These are phyloP conservation scores for Hemicentrotus pulcherrimus DNA, from an alignment of 35 echinoderm and acorn worm species.

Conservation along the genomic window DNA sequence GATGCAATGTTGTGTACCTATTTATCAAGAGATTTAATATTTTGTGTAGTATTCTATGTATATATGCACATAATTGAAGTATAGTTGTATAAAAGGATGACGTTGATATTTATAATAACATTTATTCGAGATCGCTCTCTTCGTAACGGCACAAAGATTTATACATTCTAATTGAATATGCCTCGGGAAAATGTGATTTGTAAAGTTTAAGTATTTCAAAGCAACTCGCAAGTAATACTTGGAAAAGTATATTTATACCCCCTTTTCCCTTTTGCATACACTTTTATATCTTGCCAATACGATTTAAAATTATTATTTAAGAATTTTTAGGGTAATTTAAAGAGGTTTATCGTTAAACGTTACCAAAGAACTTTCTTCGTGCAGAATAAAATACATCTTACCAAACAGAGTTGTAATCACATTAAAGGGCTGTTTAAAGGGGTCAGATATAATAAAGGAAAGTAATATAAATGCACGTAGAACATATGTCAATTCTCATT, in stretches of 20 bases:
- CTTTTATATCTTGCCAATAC: neutral
- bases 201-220: neutral
- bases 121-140: neutral
- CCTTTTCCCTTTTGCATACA: neutral
- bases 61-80: neutral
- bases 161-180: slow-evolving; percentile 6
- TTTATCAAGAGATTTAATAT: slow-evolving; percentile 15
- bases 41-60: neutral
- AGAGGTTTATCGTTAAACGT: neutral
- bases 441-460: neutral
- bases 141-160: slow-evolving; percentile 2
- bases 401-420: neutral
- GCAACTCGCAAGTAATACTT: neutral
- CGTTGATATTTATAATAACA: slow-evolving; percentile 13
- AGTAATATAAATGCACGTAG: no score
- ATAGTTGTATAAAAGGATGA: neutral
- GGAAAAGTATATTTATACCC: neutral
- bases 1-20: slow-evolving; percentile 3
- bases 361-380: neutral
- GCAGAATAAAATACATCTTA: neutral
- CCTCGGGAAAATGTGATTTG: neutral
- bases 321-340: neutral
- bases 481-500: no score
- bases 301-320: neutral
- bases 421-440: neutral